Evolutionary conservation across 2,113 vertebrate species (phyloP), one percentile per base, ranked within the genome.

Genomic region (Corydoras sp.): DNA sequence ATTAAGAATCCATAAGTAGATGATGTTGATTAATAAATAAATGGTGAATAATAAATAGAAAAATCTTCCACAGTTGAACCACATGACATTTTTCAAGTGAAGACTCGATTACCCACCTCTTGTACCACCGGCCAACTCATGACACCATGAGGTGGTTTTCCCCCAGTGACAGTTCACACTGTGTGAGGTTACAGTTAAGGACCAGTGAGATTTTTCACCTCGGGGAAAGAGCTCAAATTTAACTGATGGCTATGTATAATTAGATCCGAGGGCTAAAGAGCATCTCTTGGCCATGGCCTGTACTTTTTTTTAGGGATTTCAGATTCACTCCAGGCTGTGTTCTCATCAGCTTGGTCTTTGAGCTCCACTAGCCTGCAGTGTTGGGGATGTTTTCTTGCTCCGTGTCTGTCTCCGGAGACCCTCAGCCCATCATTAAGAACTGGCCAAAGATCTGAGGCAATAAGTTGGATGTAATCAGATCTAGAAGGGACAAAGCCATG

Each of bases 181-280:
- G 63, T 55, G 67, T 64, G 69, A 13, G 72, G 62, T 51, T 73
- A 56, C 51, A 53, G 10, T 53, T 14, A 53, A 10, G 58, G 63
- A 65, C 50, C 43, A 51, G 51, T 65, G 65, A 54, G 55, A 2
- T 43, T 77, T 78, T 82, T 84, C 67, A 77, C 69, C 65, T 71
- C 74, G 72, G 82, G 76, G 80, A 83, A 81, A 81, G 65, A 69
- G 61, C 69, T 77, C 80, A 78, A 81, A 75, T 79, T 58, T 83
- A 83, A 81, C 74, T 81, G 61, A 69, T 84, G 77, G 82, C 76
- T 82, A 51, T 18, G 78, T 79, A 81, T 90, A 89, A 89, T 90
- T 88, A 88, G 85, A 83, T 87, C 85, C 85, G 83, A 77, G 77
- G 85, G 88, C 87, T 81, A 73, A 73, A 70, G 69, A 72, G 81